phyloP scores from a whole-genome alignment of 2,888 invertebrate genomes.

The Lasius platythorax region DNA sequence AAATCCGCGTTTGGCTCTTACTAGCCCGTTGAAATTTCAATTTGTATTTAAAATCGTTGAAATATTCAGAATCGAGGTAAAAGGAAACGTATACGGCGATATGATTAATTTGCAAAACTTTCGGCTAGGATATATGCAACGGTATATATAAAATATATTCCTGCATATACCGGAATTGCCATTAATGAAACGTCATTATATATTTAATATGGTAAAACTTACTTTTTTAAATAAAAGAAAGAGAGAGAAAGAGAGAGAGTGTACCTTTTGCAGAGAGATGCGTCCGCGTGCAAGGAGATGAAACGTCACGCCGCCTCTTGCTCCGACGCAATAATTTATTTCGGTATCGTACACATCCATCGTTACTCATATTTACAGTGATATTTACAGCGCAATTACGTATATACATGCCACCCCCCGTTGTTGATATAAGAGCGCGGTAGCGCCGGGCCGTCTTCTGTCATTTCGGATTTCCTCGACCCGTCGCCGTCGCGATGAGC shows the following conservation, averaged over 20 bases:
- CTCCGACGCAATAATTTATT: constrained; percentile 82
- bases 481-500: background rate
- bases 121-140: background rate
- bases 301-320: constrained; percentile 29
- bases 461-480: background rate
- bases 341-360: constrained; percentile 82
- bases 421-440: constrained; percentile 15
- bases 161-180: background rate
- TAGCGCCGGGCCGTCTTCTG: constrained; percentile 10
- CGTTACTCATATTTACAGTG: constrained; percentile 82
- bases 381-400: constrained; percentile 78
- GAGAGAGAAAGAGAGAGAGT: background rate
- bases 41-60: background rate
- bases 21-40: no score
- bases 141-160: background rate
- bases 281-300: background rate
- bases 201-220: background rate
- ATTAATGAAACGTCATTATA: background rate
- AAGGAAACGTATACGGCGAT: background rate
- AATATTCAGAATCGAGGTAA: background rate
- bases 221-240: background rate
- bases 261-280: background rate
- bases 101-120: background rate
- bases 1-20: no score
- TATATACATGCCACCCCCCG: constrained; percentile 67